These are phyloP conservation scores for Metaphire vulgaris DNA, from an alignment of 1,140 invertebrate genomes.

Conservation along the genomic window DNA sequence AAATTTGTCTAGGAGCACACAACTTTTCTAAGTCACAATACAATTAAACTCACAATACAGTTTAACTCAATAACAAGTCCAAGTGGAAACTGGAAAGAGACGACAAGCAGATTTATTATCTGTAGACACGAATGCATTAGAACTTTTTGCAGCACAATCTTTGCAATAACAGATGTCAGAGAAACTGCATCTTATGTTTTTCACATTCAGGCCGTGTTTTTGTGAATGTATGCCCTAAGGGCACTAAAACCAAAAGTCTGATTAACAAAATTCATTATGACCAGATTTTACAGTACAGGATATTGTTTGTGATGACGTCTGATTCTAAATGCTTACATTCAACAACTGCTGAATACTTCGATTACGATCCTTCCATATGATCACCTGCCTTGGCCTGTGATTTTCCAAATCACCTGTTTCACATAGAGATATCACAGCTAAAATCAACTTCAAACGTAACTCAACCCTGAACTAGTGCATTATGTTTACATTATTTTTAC, in stretches of 20 bases:
- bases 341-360: constrained; percentile 12
- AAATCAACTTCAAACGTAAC: too few species aligned
- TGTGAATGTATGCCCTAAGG: neutral
- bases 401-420: neutral
- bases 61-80: neutral
- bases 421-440: neutral
- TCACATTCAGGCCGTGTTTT: neutral
- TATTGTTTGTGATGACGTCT: neutral
- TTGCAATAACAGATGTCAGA: neutral
- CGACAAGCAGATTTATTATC: neutral
- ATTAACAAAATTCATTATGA: neutral
- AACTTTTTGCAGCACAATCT: neutral
- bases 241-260: neutral
- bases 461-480: too few species aligned
- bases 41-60: neutral
- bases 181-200: neutral
- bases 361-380: constrained; percentile 20
- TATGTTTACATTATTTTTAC: too few species aligned
- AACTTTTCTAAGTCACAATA: neutral
- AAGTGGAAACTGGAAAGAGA: neutral
- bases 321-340: constrained; percentile 7
- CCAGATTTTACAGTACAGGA: too few species aligned
- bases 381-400: neutral
- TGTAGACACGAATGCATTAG: neutral
- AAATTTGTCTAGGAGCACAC: neutral